Percentiles rank a stretch among this genome's conserved stretches.
Evolutionary conservation across 2,888 invertebrate genomes (phyloP).

Genomic region (Netelia virgata): DNA sequence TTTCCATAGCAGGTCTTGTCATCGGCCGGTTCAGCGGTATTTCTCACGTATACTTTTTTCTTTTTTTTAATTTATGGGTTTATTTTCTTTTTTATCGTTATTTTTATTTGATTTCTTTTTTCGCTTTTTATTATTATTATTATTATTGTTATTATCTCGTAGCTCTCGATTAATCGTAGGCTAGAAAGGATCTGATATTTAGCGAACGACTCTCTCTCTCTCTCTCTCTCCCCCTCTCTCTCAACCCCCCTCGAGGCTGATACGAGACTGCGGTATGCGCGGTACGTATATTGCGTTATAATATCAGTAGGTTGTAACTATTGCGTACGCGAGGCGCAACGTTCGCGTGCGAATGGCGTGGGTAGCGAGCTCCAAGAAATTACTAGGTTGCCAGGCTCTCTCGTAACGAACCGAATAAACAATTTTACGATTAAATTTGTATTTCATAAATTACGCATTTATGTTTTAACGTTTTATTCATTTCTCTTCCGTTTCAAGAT

Average conservation of each 20-base stretch:
- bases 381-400: conserved; percentile 33
- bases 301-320: conserved; percentile 61
- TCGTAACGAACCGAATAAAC: conserved; percentile 13
- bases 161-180: too few species aligned
- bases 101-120: not conserved
- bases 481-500: not conserved
- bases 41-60: not conserved
- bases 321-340: conserved; percentile 49
- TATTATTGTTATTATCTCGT: not conserved
- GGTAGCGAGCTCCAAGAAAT: conserved; percentile 20
- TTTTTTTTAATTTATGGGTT: not conserved
- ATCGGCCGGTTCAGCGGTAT: conserved; percentile 23
- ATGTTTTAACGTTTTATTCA: not conserved
- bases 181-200: conserved; percentile 50
- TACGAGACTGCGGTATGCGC: conserved; percentile 33
- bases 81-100: not conserved
- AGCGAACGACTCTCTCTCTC: conserved; percentile 39
- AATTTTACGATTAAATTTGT: conserved; percentile 8
- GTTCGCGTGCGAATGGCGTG: conserved; percentile 61
- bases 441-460: not conserved
- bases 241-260: not conserved
- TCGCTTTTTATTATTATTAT: not conserved
- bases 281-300: not conserved
- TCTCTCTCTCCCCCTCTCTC: not conserved
- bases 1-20: conserved; percentile 23